phyloP scores from a whole-genome alignment of 30 jellyfish, hydroid and myxozoan genomes.

The Catostylus mosaicus region DNA sequence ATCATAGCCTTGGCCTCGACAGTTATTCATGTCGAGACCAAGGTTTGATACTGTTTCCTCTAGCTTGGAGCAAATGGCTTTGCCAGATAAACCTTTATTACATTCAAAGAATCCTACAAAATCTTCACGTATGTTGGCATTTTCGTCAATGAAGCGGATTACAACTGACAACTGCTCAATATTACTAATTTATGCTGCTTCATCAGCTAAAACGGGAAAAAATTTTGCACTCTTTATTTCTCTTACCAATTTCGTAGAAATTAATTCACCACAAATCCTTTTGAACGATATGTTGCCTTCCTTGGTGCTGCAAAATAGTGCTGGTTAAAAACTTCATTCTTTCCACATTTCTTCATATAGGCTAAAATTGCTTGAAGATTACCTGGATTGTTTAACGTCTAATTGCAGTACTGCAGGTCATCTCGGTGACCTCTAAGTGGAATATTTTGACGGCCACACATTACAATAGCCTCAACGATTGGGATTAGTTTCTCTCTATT shows the following conservation, averaged over 20 bases:
- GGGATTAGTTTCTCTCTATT: slow-evolving; percentile 52
- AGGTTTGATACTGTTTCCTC: background rate
- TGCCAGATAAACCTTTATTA: slow-evolving; percentile 49
- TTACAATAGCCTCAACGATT: slow-evolving; percentile 51
- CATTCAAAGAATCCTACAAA: slow-evolving; percentile 52
- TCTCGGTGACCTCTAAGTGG: slow-evolving; percentile 78
- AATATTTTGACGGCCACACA: slow-evolving; percentile 61
- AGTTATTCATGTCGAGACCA: slow-evolving; percentile 16
- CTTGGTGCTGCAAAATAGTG: slow-evolving; percentile 7
- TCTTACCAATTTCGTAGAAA: background rate
- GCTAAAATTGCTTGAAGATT: slow-evolving; percentile 52
- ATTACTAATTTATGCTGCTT: slow-evolving; percentile 52
- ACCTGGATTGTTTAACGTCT: slow-evolving; percentile 43
- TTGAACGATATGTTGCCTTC: slow-evolving; percentile 42
- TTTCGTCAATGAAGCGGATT: slow-evolving; percentile 9
- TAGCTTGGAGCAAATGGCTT: slow-evolving; percentile 18
- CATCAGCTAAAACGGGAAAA: slow-evolving; percentile 59
- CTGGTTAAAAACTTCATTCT: slow-evolving; percentile 17
- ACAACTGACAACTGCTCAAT: slow-evolving; percentile 43
- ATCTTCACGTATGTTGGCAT: slow-evolving; percentile 42
- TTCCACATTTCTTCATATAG: slow-evolving; percentile 15
- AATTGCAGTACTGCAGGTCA: slow-evolving; percentile 37
- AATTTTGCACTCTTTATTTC: slow-evolving; percentile 47
- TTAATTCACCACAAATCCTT: slow-evolving; percentile 38
- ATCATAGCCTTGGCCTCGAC: slow-evolving; percentile 24